Percentiles rank a stretch among this genome's conserved stretches.
phyloP scores from a whole-genome alignment of 2,113 vertebrate genomes.

The Oreochromis tanganicae region DNA sequence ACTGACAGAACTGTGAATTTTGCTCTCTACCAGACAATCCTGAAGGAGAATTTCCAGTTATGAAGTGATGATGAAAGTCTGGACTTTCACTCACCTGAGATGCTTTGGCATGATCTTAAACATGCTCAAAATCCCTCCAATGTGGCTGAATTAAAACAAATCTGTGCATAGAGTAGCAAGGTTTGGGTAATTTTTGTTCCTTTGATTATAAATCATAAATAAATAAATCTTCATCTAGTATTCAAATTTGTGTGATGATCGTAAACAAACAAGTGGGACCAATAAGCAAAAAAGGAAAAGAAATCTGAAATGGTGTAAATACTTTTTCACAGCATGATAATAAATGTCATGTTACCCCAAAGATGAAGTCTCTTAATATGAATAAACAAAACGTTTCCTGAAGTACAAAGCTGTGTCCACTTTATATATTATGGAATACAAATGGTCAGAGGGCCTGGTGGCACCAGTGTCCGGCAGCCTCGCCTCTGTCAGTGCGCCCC shows the following conservation, averaged over 20 bases:
- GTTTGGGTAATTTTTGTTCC: not conserved
- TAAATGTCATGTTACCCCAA: not conserved
- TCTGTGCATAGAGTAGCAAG: fast-evolving
- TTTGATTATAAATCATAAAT: not conserved
- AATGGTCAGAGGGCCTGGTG: no score
- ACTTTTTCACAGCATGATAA: not conserved
- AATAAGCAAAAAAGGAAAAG: not conserved
- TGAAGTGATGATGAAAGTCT: not conserved
- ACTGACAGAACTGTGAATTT: not conserved
- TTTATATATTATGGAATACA: not conserved
- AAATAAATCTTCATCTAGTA: not conserved
- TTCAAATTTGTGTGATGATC: not conserved
- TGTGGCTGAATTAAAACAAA: not conserved
- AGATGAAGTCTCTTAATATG: fast-evolving
- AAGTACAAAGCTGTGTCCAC: not conserved
- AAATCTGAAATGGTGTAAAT: not conserved
- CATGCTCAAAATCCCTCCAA: not conserved
- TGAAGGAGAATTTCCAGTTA: not conserved
- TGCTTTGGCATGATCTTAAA: not conserved
- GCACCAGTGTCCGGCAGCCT: no score
- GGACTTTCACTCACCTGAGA: not conserved
- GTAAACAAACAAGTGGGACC: fast-evolving
- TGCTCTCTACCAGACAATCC: not conserved
- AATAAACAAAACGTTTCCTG: not conserved
- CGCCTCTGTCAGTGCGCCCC: no score